Conservation (phyloP, 2,888 invertebrate genomes). For the Trichopria drosophilae region DNA sequence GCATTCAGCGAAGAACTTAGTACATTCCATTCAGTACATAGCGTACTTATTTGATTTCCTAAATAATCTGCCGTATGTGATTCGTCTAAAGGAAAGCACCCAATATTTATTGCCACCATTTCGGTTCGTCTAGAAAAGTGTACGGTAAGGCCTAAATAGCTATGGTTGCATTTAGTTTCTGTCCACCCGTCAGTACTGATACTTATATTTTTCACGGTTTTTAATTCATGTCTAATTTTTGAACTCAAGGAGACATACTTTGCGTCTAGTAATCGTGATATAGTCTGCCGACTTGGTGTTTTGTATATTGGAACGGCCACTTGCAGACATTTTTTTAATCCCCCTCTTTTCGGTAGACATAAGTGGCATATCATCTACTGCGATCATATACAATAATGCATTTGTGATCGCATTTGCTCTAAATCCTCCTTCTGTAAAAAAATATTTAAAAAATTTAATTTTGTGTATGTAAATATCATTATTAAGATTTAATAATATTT, state of each 20-base stretch:
- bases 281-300: neutral
- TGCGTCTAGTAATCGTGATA: slow-evolving; percentile 2
- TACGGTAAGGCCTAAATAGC: slow-evolving; percentile 23
- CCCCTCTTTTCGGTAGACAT: neutral
- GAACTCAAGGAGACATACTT: slow-evolving; percentile 5
- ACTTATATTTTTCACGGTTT: slow-evolving; percentile 8
- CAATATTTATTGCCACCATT: slow-evolving; percentile 9
- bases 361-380: neutral
- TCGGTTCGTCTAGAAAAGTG: slow-evolving; percentile 14
- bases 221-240: slow-evolving; percentile 17
- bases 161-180: no score
- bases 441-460: no score
- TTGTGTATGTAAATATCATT: no score
- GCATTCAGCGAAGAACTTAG: slow-evolving; percentile 13
- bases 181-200: no score
- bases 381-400: slow-evolving; percentile 2
- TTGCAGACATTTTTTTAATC: neutral
- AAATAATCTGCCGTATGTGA: slow-evolving; percentile 17
- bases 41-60: neutral
- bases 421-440: slow-evolving; percentile 1
- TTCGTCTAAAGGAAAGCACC: slow-evolving; percentile 7
- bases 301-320: neutral
- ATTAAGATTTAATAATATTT: no score
- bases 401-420: neutral
- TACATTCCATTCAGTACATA: slow-evolving; percentile 16